Evolutionary conservation across 2,888 invertebrate species (phyloP).

Genomic region (Lochmaea capreae): DNA sequence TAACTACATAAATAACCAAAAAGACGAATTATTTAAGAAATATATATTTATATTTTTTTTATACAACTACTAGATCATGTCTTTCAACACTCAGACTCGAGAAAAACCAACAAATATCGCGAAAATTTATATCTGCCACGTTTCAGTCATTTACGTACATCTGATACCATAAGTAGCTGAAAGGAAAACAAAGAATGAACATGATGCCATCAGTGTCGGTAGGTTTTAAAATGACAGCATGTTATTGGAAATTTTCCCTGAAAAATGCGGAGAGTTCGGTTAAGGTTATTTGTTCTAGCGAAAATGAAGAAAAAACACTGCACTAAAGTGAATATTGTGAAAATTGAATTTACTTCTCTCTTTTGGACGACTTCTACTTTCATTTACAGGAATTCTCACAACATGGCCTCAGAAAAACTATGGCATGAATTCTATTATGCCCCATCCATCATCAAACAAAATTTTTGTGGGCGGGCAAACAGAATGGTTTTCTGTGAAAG

Average conservation of each 20-base stretch:
- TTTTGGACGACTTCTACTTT: too few species aligned
- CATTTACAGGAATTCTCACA: too few species aligned
- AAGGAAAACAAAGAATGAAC: slow-evolving; percentile 35
- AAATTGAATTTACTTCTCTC: background rate
- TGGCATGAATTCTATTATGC: too few species aligned
- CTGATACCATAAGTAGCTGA: slow-evolving; percentile 38
- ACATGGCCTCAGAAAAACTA: too few species aligned
- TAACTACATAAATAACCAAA: too few species aligned
- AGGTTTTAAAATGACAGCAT: slow-evolving; percentile 13
- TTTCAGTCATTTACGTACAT: slow-evolving; percentile 38
- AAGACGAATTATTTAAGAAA: background rate
- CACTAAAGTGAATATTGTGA: background rate
- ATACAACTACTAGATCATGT: slow-evolving; percentile 28
- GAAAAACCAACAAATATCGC: slow-evolving; percentile 33
- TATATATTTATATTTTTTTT: slow-evolving; percentile 1
- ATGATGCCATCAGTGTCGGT: slow-evolving; percentile 22
- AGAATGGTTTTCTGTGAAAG: too few species aligned
- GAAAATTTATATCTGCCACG: slow-evolving; percentile 36
- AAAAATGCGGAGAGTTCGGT: slow-evolving; percentile 7
- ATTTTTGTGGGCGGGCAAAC: too few species aligned
- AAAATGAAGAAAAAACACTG: background rate
- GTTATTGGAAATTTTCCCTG: slow-evolving; percentile 13
- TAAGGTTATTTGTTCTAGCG: background rate
- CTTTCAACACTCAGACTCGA: slow-evolving; percentile 8
- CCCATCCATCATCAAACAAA: too few species aligned